Conservation (phyloP, 2,888 invertebrate species). For the Clunio marinus region DNA sequence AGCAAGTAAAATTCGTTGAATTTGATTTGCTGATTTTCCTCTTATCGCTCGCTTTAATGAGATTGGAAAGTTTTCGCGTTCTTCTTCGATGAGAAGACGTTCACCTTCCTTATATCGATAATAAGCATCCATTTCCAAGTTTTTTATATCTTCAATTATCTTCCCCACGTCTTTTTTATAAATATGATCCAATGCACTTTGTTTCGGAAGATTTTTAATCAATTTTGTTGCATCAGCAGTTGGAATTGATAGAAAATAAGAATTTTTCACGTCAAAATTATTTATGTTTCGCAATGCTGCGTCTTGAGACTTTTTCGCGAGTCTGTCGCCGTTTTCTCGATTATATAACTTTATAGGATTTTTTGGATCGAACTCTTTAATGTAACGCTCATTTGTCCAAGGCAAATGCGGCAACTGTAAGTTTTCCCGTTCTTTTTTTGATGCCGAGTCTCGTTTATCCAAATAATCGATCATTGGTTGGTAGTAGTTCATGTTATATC, state of each 20-base stretch:
- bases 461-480: slow-evolving; percentile 85
- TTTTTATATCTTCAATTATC: slow-evolving; percentile 51
- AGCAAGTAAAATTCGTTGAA: slow-evolving; percentile 61
- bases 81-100: slow-evolving; percentile 20
- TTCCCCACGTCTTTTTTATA: slow-evolving; percentile 46
- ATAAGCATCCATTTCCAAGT: slow-evolving; percentile 44
- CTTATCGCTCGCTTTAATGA: slow-evolving; percentile 56
- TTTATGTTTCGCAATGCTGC: slow-evolving; percentile 65
- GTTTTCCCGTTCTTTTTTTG: slow-evolving; percentile 41
- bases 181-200: slow-evolving; percentile 55
- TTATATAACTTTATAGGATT: slow-evolving; percentile 63
- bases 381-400: slow-evolving; percentile 66
- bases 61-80: slow-evolving; percentile 43
- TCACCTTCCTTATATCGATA: slow-evolving; percentile 38
- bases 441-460: slow-evolving; percentile 47
- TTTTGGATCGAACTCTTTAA: slow-evolving; percentile 63
- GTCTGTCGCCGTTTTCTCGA: slow-evolving; percentile 61
- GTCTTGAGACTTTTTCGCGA: slow-evolving; percentile 63
- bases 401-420: slow-evolving; percentile 61
- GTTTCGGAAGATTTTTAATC: slow-evolving; percentile 61
- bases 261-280: slow-evolving; percentile 53
- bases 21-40: slow-evolving; percentile 72
- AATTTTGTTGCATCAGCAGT: slow-evolving; percentile 60
- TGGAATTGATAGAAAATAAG: slow-evolving; percentile 45
- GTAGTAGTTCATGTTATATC: slow-evolving; percentile 77